A percentile compares a stretch with the other conserved stretches of the same genome.
Conservation (phyloP, 53 echinoderm and acorn worm species). For the Astropecten irregularis region DNA sequence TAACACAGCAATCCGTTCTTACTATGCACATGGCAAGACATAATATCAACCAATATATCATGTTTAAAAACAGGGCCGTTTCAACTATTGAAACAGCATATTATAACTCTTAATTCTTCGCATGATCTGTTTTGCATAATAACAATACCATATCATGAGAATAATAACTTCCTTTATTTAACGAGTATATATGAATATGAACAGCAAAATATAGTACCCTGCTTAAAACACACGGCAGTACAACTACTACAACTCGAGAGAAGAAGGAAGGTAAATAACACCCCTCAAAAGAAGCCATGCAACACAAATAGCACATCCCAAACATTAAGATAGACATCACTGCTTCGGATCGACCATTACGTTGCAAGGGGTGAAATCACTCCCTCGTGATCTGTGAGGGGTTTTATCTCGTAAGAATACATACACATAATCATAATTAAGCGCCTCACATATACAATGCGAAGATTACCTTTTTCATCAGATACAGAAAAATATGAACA, state of each 20-base stretch:
- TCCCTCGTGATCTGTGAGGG: background rate
- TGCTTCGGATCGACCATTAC: constrained; percentile 24
- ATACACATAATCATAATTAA: background rate
- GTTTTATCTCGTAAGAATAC: constrained; percentile 9
- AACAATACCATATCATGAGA: constrained; percentile 14
- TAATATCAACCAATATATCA: constrained; percentile 32
- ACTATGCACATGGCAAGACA: constrained; percentile 63
- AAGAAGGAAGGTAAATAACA: background rate
- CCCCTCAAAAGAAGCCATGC: background rate
- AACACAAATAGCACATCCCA: constrained; percentile 49
- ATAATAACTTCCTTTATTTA: constrained; percentile 8
- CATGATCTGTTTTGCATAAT: constrained; percentile 37
- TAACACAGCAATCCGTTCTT: constrained; percentile 62
- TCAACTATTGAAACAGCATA: constrained; percentile 32
- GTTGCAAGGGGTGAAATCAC: background rate
- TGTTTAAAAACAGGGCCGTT: constrained; percentile 35
- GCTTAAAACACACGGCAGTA: constrained; percentile 29
- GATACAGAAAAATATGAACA: constrained; percentile 59
- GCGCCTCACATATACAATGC: constrained; percentile 16
- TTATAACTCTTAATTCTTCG: constrained; percentile 26
- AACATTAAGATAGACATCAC: constrained; percentile 43
- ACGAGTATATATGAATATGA: constrained; percentile 7
- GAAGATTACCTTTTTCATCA: background rate
- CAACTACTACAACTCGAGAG: background rate
- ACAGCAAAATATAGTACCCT: constrained; percentile 22